Evolutionary conservation across 2,888 invertebrate species (phyloP), one percentile per base, ranked within the genome.

Genomic region (Mechanitis mazaeus): DNA sequence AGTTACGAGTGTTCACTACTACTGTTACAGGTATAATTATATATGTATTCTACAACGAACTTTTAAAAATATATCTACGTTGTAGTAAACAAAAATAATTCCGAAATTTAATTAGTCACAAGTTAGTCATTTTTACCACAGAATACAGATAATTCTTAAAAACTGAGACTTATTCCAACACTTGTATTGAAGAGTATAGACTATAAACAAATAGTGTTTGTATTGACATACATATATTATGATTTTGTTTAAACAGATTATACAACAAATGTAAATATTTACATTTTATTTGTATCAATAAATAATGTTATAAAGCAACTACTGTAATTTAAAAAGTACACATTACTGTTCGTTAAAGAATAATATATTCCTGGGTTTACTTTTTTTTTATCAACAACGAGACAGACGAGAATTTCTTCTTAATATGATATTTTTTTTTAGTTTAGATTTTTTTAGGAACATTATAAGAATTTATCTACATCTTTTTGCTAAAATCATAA

Each of bases 41-140:
- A 56, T 55, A 58, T 54, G 46, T 56, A 61, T 33, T 65, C 64
- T 58, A 57, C 66, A 66, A 64, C 47, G n/a, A 63, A 65, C 60
- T 66, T 67, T 65, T 59, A 64, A 60, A 66, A 59, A 66, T 63
- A 66, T 64, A 69, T 69, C 65, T 68, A 63, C 58, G 59, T 55
- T 64, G 64, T 69, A 61, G 71, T 70, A 73, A 72, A 72, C 72
- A 72, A 70, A 69, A 71, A 69, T 69, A 70, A 70, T 69, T 67
- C 65, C 64, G 66, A 70, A 72, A 72, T 70, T 50, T 69, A 67
- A 66, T 67, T 66, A 71, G 66, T 73, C 73, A 71, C 71, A 71
- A 71, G 68, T 71, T 71, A 68, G 58, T 68, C 67, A 65, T 63
- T 58, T 66, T 65, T 70, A 68, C 71, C 71, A 71, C 66, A 69